Conservation (phyloP, 2,113 vertebrate genomes). For the Oreotrochilus melanogaster region DNA sequence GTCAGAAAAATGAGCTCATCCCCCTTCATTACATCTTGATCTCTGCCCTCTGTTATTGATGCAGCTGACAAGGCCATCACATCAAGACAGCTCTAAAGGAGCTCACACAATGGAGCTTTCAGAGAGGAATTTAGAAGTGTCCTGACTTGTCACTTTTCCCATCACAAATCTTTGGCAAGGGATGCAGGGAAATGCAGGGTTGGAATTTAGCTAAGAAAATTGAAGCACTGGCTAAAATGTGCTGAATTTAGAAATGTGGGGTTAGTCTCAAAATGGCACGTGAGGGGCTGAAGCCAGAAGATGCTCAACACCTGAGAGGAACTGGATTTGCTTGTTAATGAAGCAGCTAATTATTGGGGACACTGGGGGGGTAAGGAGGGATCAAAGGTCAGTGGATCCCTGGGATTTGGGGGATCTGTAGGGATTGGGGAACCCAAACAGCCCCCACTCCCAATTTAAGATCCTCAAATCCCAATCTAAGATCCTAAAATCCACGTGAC, state of each 20-base stretch:
- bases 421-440: no score
- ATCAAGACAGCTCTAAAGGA: neutral
- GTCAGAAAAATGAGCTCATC: neutral
- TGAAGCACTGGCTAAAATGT: neutral
- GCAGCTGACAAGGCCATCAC: neutral
- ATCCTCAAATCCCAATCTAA: no score
- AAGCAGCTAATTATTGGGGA: neutral
- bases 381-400: no score
- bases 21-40: conserved; percentile 6
- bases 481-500: no score
- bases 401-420: no score
- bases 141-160: neutral
- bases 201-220: conserved; percentile 23
- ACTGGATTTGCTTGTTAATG: neutral
- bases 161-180: conserved; percentile 5
- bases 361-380: no score
- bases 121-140: neutral
- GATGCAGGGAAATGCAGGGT: neutral
- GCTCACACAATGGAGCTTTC: conserved; percentile 7
- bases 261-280: neutral
- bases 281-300: neutral
- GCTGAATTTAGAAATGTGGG: neutral
- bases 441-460: no score
- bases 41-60: neutral
- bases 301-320: neutral